Conservation (phyloP, 2,888 invertebrate species). For the Idaea biselata region DNA sequence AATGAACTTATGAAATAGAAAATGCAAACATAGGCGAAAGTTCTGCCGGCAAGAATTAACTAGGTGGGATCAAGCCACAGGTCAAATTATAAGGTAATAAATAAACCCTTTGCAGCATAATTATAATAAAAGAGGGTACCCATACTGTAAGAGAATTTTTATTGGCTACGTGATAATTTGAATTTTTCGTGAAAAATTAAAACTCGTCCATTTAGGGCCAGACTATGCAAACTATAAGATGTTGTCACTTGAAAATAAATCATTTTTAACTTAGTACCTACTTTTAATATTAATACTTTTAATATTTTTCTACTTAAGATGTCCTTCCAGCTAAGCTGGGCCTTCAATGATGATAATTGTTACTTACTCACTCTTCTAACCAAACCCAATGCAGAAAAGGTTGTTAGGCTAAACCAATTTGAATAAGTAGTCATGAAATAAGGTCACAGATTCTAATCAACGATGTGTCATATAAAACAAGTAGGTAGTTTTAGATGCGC, state of each 20-base stretch:
- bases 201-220: conserved; percentile 30
- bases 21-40: conserved; percentile 13
- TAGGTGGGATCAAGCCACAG: conserved; percentile 17
- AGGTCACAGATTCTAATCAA: too few species aligned
- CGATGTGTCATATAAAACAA: too few species aligned
- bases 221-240: conserved; percentile 34
- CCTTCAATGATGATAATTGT: too few species aligned
- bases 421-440: too few species aligned
- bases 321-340: neutral
- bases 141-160: conserved; percentile 49
- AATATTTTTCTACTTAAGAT: neutral
- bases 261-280: neutral
- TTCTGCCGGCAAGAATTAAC: conserved; percentile 14
- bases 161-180: conserved; percentile 62
- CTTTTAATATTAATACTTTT: neutral
- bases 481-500: too few species aligned
- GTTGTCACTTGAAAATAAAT: conserved; percentile 29
- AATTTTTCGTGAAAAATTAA: conserved; percentile 56
- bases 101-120: conserved; percentile 43
- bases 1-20: conserved; percentile 8
- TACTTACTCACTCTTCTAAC: too few species aligned
- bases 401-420: too few species aligned
- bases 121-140: conserved; percentile 43
- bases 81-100: conserved; percentile 42
- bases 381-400: too few species aligned